Evolutionary conservation across 2,113 vertebrate species (phyloP).

Genomic region (Syngnathoides biaculeatus): DNA sequence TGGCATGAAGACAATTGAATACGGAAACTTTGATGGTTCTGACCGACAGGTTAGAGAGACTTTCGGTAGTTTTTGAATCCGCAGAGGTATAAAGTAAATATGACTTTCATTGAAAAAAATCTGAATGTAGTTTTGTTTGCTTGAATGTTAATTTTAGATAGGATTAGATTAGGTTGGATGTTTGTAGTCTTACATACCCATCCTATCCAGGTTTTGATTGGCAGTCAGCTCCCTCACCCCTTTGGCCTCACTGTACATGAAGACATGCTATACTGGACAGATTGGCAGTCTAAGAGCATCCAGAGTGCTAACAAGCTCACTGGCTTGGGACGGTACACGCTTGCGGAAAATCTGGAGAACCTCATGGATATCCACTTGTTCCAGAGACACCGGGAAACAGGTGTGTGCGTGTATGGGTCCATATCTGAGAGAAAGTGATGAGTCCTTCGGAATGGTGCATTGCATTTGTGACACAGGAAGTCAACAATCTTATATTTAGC

Average conservation of each 20-base stretch:
- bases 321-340: slow-evolving; percentile 80
- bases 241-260: slow-evolving; percentile 92
- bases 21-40: slow-evolving; percentile 87
- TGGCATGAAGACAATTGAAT: slow-evolving; percentile 97
- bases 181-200: not conserved
- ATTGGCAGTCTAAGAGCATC: slow-evolving; percentile 98
- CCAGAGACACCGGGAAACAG: slow-evolving; percentile 83
- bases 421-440: not conserved
- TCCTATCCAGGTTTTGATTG: slow-evolving; percentile 84
- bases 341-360: slow-evolving; percentile 93
- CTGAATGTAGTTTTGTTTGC: not conserved
- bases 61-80: not conserved
- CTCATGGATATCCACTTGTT: slow-evolving; percentile 99
- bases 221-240: slow-evolving; percentile 90
- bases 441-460: not conserved
- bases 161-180: no score
- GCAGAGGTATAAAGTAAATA: not conserved
- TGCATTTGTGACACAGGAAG: not conserved
- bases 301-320: slow-evolving; percentile 88
- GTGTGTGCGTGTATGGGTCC: slow-evolving; percentile 53
- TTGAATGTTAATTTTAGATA: not conserved
- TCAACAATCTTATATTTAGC: not conserved
- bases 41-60: slow-evolving; percentile 79
- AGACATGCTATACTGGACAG: slow-evolving; percentile 95
- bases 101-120: not conserved